Evolutionary conservation across 2,797 vertebrate species (phyloP), one percentile per base, ranked within the genome.

Genomic region (Acanthornis magna): DNA sequence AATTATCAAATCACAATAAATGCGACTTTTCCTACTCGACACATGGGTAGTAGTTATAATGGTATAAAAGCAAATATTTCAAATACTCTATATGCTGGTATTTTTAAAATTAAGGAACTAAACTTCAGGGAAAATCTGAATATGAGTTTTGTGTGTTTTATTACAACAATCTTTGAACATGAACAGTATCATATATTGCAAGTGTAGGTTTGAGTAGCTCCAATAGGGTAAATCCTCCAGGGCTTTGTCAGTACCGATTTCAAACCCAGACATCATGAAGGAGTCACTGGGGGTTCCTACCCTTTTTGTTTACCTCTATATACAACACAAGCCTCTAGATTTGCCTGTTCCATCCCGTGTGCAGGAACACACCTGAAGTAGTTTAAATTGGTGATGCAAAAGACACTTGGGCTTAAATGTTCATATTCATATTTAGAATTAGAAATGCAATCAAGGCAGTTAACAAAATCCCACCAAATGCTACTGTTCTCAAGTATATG

Each of bases 381-480:
- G 72, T 87, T 93, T 93, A 74, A 95, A 93, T 83, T 72, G 62
- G 58, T 84, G 89, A 94, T 89, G 87, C 72, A 85, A 88, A 91
- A 95, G 73, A 66, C 68, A 66, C 76, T 88, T 75, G 73, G 87
- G 50, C 40, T 92, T 88, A 91, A 85, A 95, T 53, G 70, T 88
- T 95, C 89, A 76, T 71, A 88, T 91, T 93, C 71, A 32, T 81
- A 78, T 88, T 91, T 96, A 70, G 94, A 93, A 93, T 94, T 86
- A 96, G 93, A 96, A 95, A 96, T 94, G 93, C 40, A 96, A 95
- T 95, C 94, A 96, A 95, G 89, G 66, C 58, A 78, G 83, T 81
- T 86, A 95, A 76, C 67, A 89, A 85, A 95, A 91, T 88, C 83
- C 57, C 43, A 89, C 85, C 66, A 90, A 93, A 94, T 75, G 76